Base-by-base conservation (phyloP, 2,888 invertebrate species). In the Trichacis sp. region DNA sequence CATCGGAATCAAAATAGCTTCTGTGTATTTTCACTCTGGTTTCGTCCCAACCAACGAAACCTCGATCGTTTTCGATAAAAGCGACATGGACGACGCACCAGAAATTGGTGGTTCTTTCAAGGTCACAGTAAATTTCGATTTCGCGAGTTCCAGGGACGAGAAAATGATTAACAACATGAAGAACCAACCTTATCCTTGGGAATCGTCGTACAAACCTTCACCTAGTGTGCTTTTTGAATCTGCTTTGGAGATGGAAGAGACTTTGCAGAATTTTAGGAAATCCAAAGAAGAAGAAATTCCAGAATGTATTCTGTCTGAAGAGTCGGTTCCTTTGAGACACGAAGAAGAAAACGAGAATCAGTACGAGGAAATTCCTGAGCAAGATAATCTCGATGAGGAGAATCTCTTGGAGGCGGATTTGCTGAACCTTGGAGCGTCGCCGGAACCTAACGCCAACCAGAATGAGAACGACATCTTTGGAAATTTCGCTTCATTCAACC, bases 11-110 rank as follows among this genome's bases (percentile, higher is more conserved):
- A 94, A 93, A 81, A 93, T 97, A 76, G 91, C 95, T 51, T 92
- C 95, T 74, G 85, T 96, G 40, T 94, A 95, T 85, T 91, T 97
- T 76, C 94, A 97, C 83, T 93, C 96, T 5, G 97, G 97, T 48
- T 96, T 93, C 82, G 88, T 96, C 61, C 86, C 89, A 0, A 88
- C 90, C 71, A 90, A 90, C 67, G 92, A 93, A 75, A 93, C 91
- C 45, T 88, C 89, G n/a, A 84, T 96, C 53, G 90, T 89, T 63
- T 94, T 92, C 75, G 89, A 88, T 53, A 90, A 88, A 88, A 89
- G 84, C 19, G 95, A 95, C 80, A 87, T 96, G 69, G 95, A 96
- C 82, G 94, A 94, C 53, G 86, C 93, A 58, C 91, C 92, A 2
- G 95, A 95, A 62, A 80, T 87, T 0, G 85, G 85, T 1, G 89